Percentiles rank a stretch among this genome's conserved stretches.
phyloP scores from a whole-genome alignment of 2,888 invertebrate species.

The Epirrhoe alternata region DNA sequence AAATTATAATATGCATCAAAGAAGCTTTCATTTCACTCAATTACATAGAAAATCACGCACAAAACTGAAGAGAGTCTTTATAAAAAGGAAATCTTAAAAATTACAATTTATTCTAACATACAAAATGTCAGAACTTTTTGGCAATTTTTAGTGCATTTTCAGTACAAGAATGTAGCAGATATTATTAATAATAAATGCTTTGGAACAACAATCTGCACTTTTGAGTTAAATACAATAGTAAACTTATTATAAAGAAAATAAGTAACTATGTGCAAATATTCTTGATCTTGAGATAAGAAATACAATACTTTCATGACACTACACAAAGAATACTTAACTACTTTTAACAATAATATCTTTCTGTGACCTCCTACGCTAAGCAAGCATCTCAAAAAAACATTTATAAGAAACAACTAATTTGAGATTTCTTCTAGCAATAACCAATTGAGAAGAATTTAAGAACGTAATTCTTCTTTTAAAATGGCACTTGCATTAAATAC shows the following conservation, averaged over 20 bases:
- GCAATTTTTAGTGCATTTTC: background rate
- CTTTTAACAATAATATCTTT: slow-evolving; percentile 17
- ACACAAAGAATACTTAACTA: slow-evolving; percentile 18
- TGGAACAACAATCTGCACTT: slow-evolving; percentile 51
- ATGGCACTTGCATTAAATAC: slow-evolving; percentile 72
- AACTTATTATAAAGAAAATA: slow-evolving; percentile 18
- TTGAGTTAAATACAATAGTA: slow-evolving; percentile 2
- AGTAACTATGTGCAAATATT: slow-evolving; percentile 10
- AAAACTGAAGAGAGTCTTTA: slow-evolving; percentile 51
- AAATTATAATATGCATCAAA: slow-evolving; percentile 43
- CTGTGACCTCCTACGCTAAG: slow-evolving; percentile 40
- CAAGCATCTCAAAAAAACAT: slow-evolving; percentile 29
- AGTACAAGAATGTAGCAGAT: background rate
- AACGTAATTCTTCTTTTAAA: slow-evolving; percentile 59
- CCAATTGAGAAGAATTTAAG: slow-evolving; percentile 63
- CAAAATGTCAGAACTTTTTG: slow-evolving; percentile 6
- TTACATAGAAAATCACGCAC: slow-evolving; percentile 34
- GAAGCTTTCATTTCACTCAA: slow-evolving; percentile 27
- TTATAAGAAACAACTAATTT: slow-evolving; percentile 40
- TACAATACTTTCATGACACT: slow-evolving; percentile 24
- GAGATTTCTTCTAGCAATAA: slow-evolving; percentile 63
- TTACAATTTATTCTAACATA: slow-evolving; percentile 10
- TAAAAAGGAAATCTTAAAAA: slow-evolving; percentile 36
- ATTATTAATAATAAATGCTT: slow-evolving; percentile 63
- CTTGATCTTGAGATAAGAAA: background rate